Conservation (phyloP, 2,888 invertebrate genomes). For the Eilema depressum region DNA sequence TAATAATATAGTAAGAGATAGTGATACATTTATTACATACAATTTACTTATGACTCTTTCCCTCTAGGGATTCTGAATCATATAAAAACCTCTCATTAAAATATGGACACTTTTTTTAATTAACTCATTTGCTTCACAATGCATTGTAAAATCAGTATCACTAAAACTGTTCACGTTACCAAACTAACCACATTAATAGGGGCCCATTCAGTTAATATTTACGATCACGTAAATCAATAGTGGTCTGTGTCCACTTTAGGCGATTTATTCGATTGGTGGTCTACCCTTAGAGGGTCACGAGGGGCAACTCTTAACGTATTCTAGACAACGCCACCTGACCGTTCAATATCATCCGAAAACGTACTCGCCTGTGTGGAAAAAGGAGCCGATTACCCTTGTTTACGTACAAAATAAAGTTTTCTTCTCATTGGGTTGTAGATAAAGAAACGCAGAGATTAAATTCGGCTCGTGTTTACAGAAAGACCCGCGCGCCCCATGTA, state of each 20-base stretch:
- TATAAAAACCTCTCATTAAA: not conserved
- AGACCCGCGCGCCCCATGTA: constrained; percentile 73
- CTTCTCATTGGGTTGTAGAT: constrained; percentile 78
- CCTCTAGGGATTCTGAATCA: no score
- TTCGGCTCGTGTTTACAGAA: constrained; percentile 77
- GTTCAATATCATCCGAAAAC: constrained; percentile 71
- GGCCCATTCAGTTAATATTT: constrained; percentile 54
- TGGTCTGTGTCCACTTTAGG: constrained; percentile 54
- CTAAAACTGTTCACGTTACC: constrained; percentile 36
- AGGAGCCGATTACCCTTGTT: constrained; percentile 80
- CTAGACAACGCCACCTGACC: constrained; percentile 72
- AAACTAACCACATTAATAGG: constrained; percentile 47
- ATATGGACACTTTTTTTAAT: constrained; percentile 20
- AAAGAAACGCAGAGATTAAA: constrained; percentile 82
- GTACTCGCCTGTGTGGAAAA: constrained; percentile 70
- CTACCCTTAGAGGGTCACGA: constrained; percentile 47
- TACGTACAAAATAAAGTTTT: constrained; percentile 84
- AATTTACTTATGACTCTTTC: no score
- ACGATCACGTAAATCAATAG: constrained; percentile 62
- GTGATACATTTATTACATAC: no score
- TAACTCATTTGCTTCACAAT: constrained; percentile 23
- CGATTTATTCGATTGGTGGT: constrained; percentile 65
- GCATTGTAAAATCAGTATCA: constrained; percentile 29
- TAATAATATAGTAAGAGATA: no score
- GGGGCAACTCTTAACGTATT: constrained; percentile 69